Base-by-base conservation (phyloP, 2,888 invertebrate genomes). In the Clanis bilineata region DNA sequence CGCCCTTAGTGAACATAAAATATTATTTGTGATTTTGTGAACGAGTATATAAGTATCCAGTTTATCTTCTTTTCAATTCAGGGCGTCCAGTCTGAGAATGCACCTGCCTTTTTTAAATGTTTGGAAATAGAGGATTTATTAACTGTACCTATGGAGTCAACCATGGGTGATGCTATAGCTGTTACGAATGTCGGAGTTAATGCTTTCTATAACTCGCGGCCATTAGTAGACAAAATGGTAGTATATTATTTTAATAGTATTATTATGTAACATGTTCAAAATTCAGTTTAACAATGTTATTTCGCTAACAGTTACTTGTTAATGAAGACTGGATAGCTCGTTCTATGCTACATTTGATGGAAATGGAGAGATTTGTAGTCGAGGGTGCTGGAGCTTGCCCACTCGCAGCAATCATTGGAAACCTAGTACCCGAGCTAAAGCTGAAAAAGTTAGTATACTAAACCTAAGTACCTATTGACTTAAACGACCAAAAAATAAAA, bases 361-460 rank as follows among this genome's bases (percentile, higher is more conserved):
- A 97, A 81, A 90, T 94, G 66, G 97, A 97, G 80, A 96, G 96
- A 74, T 95, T 96, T 64, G 96, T 98, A 2, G 96, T 97, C 0
- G 98, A 98, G 85, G 98, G 97, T 0, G 97, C 97, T 12, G 98
- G 96, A 0, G 98, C 97, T 0, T 93, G 95, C n/a, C 95, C 96
- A 0, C 83, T 98, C 15, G 98, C 97, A 0, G 96, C 97, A 1
- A 93, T 98, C 64, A 83, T 98, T 28, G 94, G 96, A 5, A 96
- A 96, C 18, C 94, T 95, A 58, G 88, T 98, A 21, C 95, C 97
- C 12, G 97, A 98, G 74, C 91, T 97, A 10, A 94, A 94, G 79
- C 95, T 96, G 25, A 97, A 98, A 90, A 95, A 93, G 96, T 96
- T 77, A 78, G 76, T 66, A 43, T 58, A 25, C 15, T 15, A 43